These are phyloP conservation scores for Falco rusticolus DNA, from an alignment of 2,797 vertebrate species.

Conservation along the genomic window DNA sequence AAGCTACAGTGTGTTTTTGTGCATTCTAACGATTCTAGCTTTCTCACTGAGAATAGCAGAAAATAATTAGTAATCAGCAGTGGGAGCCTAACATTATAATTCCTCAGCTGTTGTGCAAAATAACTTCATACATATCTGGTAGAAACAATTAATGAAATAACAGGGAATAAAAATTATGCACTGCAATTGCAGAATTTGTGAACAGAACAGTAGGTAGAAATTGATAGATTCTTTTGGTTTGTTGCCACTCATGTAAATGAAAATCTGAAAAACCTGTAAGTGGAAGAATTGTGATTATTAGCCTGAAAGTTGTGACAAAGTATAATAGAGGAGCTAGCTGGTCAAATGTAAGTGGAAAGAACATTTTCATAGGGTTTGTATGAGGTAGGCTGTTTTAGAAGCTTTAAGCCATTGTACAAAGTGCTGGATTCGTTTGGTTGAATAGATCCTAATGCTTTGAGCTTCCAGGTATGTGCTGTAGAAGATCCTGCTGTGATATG, in stretches of 20 bases:
- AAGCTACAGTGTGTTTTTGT: background rate
- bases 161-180: background rate
- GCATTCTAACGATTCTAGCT: slow-evolving; percentile 6
- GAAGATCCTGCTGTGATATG: background rate
- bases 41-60: slow-evolving; percentile 30
- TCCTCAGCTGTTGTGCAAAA: slow-evolving; percentile 53
- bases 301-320: background rate
- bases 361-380: background rate
- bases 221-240: background rate
- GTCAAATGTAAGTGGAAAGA: background rate
- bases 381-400: background rate
- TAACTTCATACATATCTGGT: background rate
- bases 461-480: background rate
- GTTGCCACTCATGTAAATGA: background rate
- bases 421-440: background rate
- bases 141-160: slow-evolving; percentile 20
- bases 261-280: slow-evolving; percentile 10
- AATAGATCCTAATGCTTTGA: background rate
- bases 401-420: background rate
- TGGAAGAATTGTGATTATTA: background rate
- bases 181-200: background rate
- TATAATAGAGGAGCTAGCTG: background rate
- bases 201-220: slow-evolving; percentile 25
- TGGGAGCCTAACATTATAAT: slow-evolving; percentile 50
- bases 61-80: slow-evolving; percentile 60